Percentiles rank a stretch among this genome's conserved stretches.
Evolutionary conservation across 2,888 invertebrate genomes (phyloP).

Genomic region (Calliopum simillimum): DNA sequence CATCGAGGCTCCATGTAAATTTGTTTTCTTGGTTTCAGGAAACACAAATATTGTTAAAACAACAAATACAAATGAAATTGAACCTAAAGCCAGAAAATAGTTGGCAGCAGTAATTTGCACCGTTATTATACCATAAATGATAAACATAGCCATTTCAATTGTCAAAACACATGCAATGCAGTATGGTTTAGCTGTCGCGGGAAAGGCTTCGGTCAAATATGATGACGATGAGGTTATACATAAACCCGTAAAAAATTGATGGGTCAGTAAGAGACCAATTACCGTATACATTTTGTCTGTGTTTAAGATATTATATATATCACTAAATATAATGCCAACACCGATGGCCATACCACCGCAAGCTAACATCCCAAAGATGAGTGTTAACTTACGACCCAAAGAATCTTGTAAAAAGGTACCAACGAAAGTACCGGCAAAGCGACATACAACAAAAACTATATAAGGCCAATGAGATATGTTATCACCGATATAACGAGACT

Average conservation of each 20-base stretch:
- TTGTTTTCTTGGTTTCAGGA: constrained; percentile 57
- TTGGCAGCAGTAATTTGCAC: no score
- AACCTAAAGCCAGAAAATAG: constrained; percentile 52
- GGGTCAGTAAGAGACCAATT: constrained; percentile 48
- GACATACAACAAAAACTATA: constrained; percentile 43
- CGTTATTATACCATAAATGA: constrained; percentile 37
- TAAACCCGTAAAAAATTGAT: constrained; percentile 55
- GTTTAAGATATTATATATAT: background rate
- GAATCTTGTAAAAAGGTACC: constrained; percentile 47
- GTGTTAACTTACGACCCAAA: constrained; percentile 52
- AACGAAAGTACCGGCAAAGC: constrained; percentile 47
- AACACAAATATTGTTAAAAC: constrained; percentile 46
- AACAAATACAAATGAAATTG: constrained; percentile 47
- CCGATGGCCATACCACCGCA: constrained; percentile 48
- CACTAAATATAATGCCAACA: constrained; percentile 44
- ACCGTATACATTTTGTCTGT: constrained; percentile 44
- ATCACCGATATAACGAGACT: no score
- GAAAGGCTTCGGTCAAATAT: constrained; percentile 61
- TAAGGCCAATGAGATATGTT: constrained; percentile 40
- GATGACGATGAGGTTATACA: constrained; percentile 54
- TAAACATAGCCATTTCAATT: constrained; percentile 51
- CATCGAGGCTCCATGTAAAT: constrained; percentile 51
- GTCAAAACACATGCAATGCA: constrained; percentile 52
- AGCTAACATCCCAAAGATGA: constrained; percentile 48
- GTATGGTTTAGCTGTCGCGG: constrained; percentile 55